Evolutionary conservation across 2,113 vertebrate species (phyloP).

Genomic region (Scartelaos histophorus): DNA sequence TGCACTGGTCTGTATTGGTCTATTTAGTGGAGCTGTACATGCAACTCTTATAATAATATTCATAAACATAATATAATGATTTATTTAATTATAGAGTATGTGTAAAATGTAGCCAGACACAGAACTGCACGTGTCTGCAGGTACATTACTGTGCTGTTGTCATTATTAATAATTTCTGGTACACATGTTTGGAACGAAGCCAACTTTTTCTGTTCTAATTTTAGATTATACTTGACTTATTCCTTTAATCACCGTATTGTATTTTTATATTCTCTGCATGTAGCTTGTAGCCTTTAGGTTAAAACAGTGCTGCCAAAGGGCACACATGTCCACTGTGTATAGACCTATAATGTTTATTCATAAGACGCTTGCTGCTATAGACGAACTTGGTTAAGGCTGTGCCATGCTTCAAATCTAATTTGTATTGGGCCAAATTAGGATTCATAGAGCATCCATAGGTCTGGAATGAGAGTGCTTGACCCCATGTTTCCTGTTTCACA

Average conservation of each 20-base stretch:
- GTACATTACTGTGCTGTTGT: constrained; percentile 54
- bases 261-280: constrained; percentile 9
- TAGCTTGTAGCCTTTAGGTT: constrained; percentile 31
- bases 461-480: constrained; percentile 36
- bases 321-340: constrained; percentile 44
- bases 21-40: background rate
- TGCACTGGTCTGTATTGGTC: background rate
- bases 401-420: constrained; percentile 52
- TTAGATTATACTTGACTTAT: constrained; percentile 19
- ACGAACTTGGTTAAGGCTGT: constrained; percentile 54
- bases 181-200: constrained; percentile 51
- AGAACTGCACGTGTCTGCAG: constrained; percentile 41
- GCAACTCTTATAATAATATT: background rate
- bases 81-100: background rate
- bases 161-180: constrained; percentile 42
- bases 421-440: constrained; percentile 37
- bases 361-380: constrained; percentile 32
- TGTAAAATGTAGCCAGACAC: constrained; percentile 41
- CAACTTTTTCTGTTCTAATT: constrained; percentile 49
- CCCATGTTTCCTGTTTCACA: constrained; percentile 39
- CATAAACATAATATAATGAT: background rate
- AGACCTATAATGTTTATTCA: constrained; percentile 56
- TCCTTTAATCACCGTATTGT: constrained; percentile 2
- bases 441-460: constrained; percentile 37
- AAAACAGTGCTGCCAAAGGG: constrained; percentile 45